Evolutionary conservation across 2,888 invertebrate genomes (phyloP).

Genomic region (Spatulosminthurus flaviceps): DNA sequence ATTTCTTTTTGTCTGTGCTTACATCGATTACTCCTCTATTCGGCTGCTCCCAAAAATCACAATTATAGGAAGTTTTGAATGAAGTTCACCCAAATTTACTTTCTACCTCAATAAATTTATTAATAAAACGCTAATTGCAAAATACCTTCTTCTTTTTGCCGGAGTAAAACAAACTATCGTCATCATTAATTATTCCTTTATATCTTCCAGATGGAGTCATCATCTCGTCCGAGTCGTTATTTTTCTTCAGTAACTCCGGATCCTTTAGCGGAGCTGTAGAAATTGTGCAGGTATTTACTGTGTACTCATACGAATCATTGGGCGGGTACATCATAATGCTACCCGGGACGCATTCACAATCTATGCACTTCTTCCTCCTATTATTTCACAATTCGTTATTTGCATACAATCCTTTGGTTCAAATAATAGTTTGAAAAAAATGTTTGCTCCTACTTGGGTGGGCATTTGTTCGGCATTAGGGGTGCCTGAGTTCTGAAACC

Average conservation of each 20-base stretch:
- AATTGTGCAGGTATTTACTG: conserved; percentile 16
- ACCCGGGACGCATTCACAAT: neutral
- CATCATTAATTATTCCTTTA: conserved; percentile 33
- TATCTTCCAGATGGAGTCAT: conserved; percentile 12
- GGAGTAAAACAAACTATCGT: conserved; percentile 34
- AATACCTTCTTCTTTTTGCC: conserved; percentile 33
- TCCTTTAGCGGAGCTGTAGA: conserved; percentile 32
- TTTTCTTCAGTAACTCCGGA: neutral
- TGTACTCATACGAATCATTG: conserved; percentile 1
- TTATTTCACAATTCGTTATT: no score
- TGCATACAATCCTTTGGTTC: no score
- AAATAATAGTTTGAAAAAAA: no score
- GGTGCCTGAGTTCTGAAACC: conserved; percentile 6
- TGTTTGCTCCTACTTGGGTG: neutral
- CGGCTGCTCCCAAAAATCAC: neutral
- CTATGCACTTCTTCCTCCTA: neutral
- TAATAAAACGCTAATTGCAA: no score
- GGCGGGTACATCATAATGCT: neutral
- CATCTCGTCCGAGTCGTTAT: neutral
- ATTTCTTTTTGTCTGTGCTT: conserved; percentile 28
- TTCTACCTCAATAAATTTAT: no score
- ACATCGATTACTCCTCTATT: conserved; percentile 28
- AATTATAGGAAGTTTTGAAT: neutral
- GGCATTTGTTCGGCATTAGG: neutral
- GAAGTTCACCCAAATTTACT: no score